Base-by-base conservation (phyloP, 2,888 invertebrate genomes). In the Parnassius apollo region DNA sequence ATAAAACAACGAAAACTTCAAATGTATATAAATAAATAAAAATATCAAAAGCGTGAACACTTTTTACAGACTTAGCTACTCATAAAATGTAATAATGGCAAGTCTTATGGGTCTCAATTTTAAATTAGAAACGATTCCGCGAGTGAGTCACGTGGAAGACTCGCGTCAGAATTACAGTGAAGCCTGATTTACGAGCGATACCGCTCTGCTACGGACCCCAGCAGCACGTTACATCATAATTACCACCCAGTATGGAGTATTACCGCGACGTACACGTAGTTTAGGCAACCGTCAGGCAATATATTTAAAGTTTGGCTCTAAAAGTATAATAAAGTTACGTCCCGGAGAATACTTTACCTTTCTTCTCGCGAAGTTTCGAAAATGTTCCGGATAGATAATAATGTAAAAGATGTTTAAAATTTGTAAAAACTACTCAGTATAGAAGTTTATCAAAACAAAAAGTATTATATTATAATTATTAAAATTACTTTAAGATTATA, bases 201-300 rank as follows among this genome's bases (percentile, higher is more conserved):
- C 49, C 49, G 49, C n/a, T 2, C 13, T 18, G 12, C 9, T 13
- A n/a, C 51, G 53, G 49, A 54, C 54, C 44, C 54, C 54, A 18
- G 50, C 45, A 44, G 42, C 55, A 18, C 62, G 62, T 60, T 69
- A 69, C 63, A 68, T 72, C 70, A 70, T 69, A 70, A 72, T 72
- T 70, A 72, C 62, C 66, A 60, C 65, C 57, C 65, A 69, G 65
- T 63, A 58, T 48, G 49, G 48, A 45, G 45, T 42, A 53, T 35
- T 48, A 42, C 54, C 58, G 50, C 49, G 53, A 49, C 42, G 53
- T 25, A 35, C 35, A 35, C 12, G 50, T 59, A 51, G 49, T 54
- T 54, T n/a, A 54, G 45, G 12, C 45, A 54, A 49, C 50, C 9
- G 42, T n/a, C 35, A n/a, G 25, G 49, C 54, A 62, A 62, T 62